These are phyloP conservation scores for Caranx ignobilis DNA, from an alignment of 2,113 vertebrate genomes.

Conservation along the genomic window DNA sequence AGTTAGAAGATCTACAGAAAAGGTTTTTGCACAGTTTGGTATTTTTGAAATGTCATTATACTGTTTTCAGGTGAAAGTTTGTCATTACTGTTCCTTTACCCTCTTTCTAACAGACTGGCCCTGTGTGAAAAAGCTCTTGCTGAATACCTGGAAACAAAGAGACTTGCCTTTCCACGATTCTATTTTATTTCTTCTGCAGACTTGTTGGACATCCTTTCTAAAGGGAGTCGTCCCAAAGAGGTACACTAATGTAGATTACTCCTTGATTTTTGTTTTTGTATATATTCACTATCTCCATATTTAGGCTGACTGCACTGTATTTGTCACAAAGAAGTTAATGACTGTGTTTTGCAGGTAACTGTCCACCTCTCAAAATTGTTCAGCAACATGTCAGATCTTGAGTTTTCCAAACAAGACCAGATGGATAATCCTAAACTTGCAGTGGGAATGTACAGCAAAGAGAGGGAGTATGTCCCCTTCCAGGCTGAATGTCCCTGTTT, in stretches of 20 bases:
- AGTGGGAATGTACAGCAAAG: slow-evolving; percentile 87
- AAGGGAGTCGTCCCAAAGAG: slow-evolving; percentile 84
- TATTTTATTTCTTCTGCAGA: slow-evolving; percentile 88
- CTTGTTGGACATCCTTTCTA: slow-evolving; percentile 88
- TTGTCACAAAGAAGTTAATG: not conserved
- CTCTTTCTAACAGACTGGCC: slow-evolving; percentile 76
- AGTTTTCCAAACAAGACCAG: slow-evolving; percentile 78
- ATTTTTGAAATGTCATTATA: not conserved
- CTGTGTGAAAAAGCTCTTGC: slow-evolving; percentile 88
- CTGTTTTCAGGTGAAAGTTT: not conserved
- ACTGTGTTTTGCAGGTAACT: slow-evolving; percentile 80
- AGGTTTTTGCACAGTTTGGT: slow-evolving; percentile 75
- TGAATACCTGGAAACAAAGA: slow-evolving; percentile 88
- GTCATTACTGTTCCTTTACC: not conserved
- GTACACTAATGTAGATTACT: slow-evolving; percentile 65
- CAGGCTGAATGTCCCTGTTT: slow-evolving; percentile 73
- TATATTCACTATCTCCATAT: slow-evolving; percentile 4
- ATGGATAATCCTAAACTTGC: slow-evolving; percentile 67
- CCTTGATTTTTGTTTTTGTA: not conserved
- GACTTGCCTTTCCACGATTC: slow-evolving; percentile 84
- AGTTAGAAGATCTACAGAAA: slow-evolving; percentile 84
- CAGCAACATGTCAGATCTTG: slow-evolving; percentile 84
- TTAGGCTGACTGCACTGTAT: not conserved
- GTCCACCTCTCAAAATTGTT: slow-evolving; percentile 86
- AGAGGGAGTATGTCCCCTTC: slow-evolving; percentile 85